Base-by-base conservation (phyloP, 2,113 vertebrate genomes). In the Lucifuga dentata region DNA sequence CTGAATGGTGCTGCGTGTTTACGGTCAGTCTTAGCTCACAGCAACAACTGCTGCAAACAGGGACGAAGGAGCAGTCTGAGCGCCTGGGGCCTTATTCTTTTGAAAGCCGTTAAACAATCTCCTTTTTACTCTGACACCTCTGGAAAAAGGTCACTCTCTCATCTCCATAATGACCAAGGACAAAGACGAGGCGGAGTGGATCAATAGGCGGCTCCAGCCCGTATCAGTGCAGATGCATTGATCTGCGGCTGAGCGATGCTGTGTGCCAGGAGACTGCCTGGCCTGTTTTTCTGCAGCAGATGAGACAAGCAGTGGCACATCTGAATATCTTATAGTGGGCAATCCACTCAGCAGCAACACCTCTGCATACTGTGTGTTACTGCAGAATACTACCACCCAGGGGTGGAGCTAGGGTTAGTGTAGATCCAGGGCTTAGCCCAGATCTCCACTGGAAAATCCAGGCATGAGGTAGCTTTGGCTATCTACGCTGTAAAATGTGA, bases 161-260 rank as follows among this genome's bases (percentile, higher is more conserved):
- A 89, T 90, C 81, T 87, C 79, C 83, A 82, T 89, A 87, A 92
- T 76, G 86, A 77, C 79, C n/a, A 43, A 70, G 78, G 84, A 91
- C 85, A 91, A 83, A 84, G 80, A 76, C 56, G 26, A 83, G 59
- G 75, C 63, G 16, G 72, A 56, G 62, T 43, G 66, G 87, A 91
- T 89, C 87, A 88, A 92, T 91, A 73, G 36, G 60, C 58, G 63
- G 78, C 76, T 73, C 83, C 51, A 64, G 80, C 78, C 24, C 41
- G 2, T 83, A 89, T 90, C 87, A 85, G 82, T 75, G 81, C 41
- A 65, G 81, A 69, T 60, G 68, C 68, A 88, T 90, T 81, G 91
- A 92, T 89, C 67, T 48, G 72, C 21, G 20, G 61, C 66, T 73
- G 7, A 51, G 57, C 52, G 49, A 87, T 84, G 79, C 78, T 71